Conservation (phyloP, 2,888 invertebrate genomes). For the Aleiodes alternator region DNA sequence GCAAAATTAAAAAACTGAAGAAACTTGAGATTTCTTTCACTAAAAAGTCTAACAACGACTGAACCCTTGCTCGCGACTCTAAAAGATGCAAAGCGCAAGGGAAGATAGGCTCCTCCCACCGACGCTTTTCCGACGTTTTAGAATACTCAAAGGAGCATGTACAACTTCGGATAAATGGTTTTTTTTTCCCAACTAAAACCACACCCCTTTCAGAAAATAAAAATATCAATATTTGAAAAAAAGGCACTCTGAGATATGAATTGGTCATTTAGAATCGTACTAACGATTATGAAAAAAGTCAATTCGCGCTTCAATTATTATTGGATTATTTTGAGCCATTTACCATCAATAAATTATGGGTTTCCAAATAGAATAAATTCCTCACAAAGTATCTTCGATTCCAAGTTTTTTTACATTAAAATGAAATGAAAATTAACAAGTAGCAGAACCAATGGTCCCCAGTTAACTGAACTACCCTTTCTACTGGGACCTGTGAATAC, state of each 20-base stretch:
- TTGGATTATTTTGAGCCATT: background rate
- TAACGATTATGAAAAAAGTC: background rate
- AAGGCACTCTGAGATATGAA: background rate
- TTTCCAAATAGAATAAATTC: background rate
- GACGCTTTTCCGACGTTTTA: conserved; percentile 34
- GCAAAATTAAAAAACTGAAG: background rate
- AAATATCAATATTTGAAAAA: background rate
- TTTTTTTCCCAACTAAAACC: conserved; percentile 37
- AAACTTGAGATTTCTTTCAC: conserved; percentile 19
- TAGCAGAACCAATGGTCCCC: conserved; percentile 47
- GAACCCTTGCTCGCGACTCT: conserved; percentile 60
- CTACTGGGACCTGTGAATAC: conserved; percentile 57
- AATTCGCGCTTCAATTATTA: background rate
- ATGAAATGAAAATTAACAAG: conserved; percentile 30
- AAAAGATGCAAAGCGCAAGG: conserved; percentile 69
- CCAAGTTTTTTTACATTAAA: conserved; percentile 23
- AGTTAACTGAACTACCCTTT: conserved; percentile 60
- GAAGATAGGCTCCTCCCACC: conserved; percentile 67
- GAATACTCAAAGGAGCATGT: conserved; percentile 54
- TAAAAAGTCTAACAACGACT: conserved; percentile 57
- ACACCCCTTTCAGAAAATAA: conserved; percentile 46
- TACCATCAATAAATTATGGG: background rate
- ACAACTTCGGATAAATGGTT: conserved; percentile 25
- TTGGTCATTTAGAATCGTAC: too few species aligned
- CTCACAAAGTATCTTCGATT: background rate